Evolutionary conservation across 2,888 invertebrate species (phyloP).

Genomic region (Pecten maximus): DNA sequence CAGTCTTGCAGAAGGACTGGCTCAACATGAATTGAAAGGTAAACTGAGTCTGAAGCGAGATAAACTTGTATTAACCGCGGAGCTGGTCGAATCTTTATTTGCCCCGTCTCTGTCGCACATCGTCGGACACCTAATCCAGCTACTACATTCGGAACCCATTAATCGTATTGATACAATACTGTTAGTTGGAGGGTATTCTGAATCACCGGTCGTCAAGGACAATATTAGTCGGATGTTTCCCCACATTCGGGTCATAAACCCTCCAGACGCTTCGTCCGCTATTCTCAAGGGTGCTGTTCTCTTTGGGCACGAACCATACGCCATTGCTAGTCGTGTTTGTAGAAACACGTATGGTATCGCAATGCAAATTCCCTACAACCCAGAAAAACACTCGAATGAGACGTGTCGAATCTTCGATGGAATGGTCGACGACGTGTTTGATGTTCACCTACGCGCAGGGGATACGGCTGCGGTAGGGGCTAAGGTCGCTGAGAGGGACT

Average conservation of each 20-base stretch:
- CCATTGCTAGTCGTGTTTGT: constrained; percentile 48
- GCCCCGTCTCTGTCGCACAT: constrained; percentile 45
- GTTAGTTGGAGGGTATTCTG: constrained; percentile 51
- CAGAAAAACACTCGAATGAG: constrained; percentile 33
- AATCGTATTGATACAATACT: constrained; percentile 38
- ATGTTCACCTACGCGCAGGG: constrained; percentile 44
- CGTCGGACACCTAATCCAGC: constrained; percentile 41
- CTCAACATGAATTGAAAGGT: neutral
- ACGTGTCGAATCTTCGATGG: constrained; percentile 37
- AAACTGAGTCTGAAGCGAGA: constrained; percentile 46
- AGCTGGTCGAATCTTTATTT: constrained; percentile 43
- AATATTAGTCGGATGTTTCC: constrained; percentile 43
- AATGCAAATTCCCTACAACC: constrained; percentile 39
- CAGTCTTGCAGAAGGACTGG: constrained; percentile 38
- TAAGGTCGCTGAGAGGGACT: neutral
- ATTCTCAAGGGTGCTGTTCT: constrained; percentile 54
- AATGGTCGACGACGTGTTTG: constrained; percentile 43
- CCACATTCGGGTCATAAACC: constrained; percentile 44
- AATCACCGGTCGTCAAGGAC: constrained; percentile 43
- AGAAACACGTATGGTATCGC: constrained; percentile 53
- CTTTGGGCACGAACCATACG: constrained; percentile 48
- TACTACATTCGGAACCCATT: constrained; percentile 39
- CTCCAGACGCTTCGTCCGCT: constrained; percentile 42
- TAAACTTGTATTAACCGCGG: constrained; percentile 46
- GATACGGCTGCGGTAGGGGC: constrained; percentile 32